Evolutionary conservation across 2,113 vertebrate species (phyloP), one percentile per base, ranked within the genome.

Genomic region (Istiophorus platypterus): DNA sequence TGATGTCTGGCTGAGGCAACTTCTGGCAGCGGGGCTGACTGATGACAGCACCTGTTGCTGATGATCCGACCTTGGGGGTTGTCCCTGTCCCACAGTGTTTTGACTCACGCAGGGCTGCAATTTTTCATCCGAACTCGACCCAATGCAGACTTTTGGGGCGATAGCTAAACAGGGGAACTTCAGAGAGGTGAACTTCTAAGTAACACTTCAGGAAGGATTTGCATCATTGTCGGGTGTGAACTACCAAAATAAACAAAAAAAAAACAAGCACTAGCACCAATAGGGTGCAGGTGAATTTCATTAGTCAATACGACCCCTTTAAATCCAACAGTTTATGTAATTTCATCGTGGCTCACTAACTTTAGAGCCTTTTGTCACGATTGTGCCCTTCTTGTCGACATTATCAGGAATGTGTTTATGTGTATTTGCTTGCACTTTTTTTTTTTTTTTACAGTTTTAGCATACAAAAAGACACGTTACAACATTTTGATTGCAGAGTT

Each of bases 1-100:
- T 59, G 75, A 80, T 67, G 69, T 81, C 54, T 41, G 64, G 29
- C 54, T 61, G 69, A 37, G 39, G 59, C 56, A 39, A 2, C 42
- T 51, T 12, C 72, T 80, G 62, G 77, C 79, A 83, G 63, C 20
- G 7, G 54, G 42, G 37, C 52, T 27, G 51, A 63, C 22, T 72
- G 81, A 75, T 59, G 47, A 78, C 42, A 74, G 70, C 68, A 87
- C 87, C 81, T 83, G 87, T 74, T 85, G 81, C 72, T 63, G 1
- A 27, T 56, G 54, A 26, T 31, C 49, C 5, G 10, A 42, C 73
- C 61, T 71, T 62, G 58, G 69, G 62, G 29, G 52, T 15, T 37
- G 51, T 29, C 26, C 45, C 22, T 1, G 15, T 39, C 42, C 20
- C 1, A 20, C 13, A 31, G 17, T 9, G 26, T 41, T 79, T 41